Percentiles rank a stretch among this genome's conserved stretches.
phyloP scores from a whole-genome alignment of 2,888 invertebrate species.

The Eristalinus sepulchralis region DNA sequence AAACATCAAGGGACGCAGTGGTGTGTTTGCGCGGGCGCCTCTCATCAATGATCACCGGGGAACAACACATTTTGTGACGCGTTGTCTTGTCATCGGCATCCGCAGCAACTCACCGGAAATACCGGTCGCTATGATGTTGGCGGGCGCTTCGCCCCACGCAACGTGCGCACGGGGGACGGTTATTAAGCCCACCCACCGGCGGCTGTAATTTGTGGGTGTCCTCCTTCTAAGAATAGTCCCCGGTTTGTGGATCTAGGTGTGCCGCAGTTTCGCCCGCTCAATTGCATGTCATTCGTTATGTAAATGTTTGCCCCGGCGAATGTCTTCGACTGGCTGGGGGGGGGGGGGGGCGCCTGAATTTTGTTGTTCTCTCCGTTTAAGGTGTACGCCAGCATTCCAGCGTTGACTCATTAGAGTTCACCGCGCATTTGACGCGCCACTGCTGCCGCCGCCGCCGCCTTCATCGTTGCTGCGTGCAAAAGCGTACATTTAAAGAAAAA shows the following conservation, averaged over 20 bases:
- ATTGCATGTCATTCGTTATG: slow-evolving; percentile 34
- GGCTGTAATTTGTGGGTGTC: slow-evolving; percentile 28
- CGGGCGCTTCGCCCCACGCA: not conserved
- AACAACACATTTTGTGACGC: not conserved
- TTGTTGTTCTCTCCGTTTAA: not conserved
- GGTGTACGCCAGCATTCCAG: not conserved
- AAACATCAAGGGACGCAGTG: not conserved
- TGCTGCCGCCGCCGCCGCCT: not conserved
- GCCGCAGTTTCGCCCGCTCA: slow-evolving; percentile 25
- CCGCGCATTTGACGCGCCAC: not conserved
- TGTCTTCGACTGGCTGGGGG: not conserved
- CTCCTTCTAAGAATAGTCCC: slow-evolving; percentile 45
- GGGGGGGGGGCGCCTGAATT: not conserved
- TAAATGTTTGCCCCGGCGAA: slow-evolving; percentile 14
- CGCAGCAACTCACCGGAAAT: slow-evolving; percentile 43
- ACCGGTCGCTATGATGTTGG: slow-evolving; percentile 11
- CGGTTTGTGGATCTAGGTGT: slow-evolving; percentile 11
- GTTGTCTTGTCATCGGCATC: not conserved
- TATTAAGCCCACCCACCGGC: slow-evolving; percentile 16
- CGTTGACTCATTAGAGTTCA: not conserved
- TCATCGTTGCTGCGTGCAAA: not conserved
- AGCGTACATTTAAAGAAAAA: not conserved
- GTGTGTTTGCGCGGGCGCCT: slow-evolving; percentile 3
- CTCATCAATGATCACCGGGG: slow-evolving; percentile 14
- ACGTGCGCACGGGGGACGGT: not conserved